Evolutionary conservation across 2,888 invertebrate genomes (phyloP), one percentile per base, ranked within the genome.

Genomic region (Drosophila birchii): DNA sequence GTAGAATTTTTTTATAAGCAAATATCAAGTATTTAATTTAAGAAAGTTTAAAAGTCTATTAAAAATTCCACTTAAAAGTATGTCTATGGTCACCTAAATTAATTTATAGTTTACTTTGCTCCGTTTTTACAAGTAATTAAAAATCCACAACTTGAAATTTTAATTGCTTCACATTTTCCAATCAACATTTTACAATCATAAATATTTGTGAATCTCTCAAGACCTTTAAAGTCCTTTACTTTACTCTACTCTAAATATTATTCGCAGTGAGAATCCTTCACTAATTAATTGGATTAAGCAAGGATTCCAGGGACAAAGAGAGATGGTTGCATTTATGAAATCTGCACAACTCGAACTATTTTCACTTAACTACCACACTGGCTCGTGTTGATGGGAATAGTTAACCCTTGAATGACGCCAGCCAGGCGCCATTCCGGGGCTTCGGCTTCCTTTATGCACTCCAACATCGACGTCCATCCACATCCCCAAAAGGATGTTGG

Each of bases 351-450:
- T 41, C 23, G 58, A 43, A 58, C 60, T 41, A 34, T 51, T 36
- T 64, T 43, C 26, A 51, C 26, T 23, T 29, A 26, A 38, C 45
- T 26, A 18, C 38, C 34, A 56, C 58, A 44, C 16, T 44, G 43
- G 32, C 18, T 39, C 62, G 68, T 55, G 68, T 68, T 68, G 69
- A 67, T 68, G 68, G 69, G 47, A 69, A 68, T 56, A 68, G 69
- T 69, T 68, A 68, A 68, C 56, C 68, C 57, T 34, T 67, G 39
- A 54, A 67, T 55, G 47, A 56, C 67, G 67, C 67, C 44, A 66
- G 64, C 20, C 26, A 6, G 68, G 38, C 67, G 54, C 67, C 68
- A 54, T 54, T 55, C 68, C 26, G 26, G 41, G 41, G 69, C 29
- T 29, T 29, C 29, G 29, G 20, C 36, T 47, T 66, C 64, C 64